Conservation (phyloP, 2,797 vertebrate species). For the Hoplostethus mediterraneus region DNA sequence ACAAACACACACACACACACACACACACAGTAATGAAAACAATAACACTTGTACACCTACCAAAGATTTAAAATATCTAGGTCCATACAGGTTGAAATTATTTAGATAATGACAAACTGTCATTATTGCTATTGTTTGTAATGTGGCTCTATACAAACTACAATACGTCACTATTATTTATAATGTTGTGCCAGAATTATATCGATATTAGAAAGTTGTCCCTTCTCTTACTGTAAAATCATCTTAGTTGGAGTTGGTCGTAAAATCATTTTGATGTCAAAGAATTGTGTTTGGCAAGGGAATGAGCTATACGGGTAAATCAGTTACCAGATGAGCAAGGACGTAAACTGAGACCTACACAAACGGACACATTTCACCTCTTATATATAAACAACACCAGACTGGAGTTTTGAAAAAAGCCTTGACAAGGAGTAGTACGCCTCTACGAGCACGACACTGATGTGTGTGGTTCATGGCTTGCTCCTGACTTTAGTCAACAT, state of each 20-base stretch:
- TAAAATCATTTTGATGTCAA: slow-evolving; percentile 21
- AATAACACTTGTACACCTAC: not conserved
- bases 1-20: slow-evolving; percentile 26
- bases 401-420: slow-evolving; percentile 15
- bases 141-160: slow-evolving; percentile 3
- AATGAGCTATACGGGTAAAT: slow-evolving; percentile 35
- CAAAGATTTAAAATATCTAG: slow-evolving; percentile 24
- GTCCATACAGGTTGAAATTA: not conserved
- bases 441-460: slow-evolving; percentile 1
- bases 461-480: not conserved
- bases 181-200: slow-evolving; percentile 12
- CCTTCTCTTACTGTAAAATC: slow-evolving; percentile 33
- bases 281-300: slow-evolving; percentile 39
- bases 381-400: slow-evolving; percentile 24
- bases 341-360: slow-evolving; percentile 60
- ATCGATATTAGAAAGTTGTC: not conserved
- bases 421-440: not conserved
- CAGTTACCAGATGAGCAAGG: slow-evolving; percentile 42
- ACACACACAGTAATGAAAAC: slow-evolving; percentile 5
- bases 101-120: not conserved
- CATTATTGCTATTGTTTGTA: slow-evolving; percentile 12
- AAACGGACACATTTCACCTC: slow-evolving; percentile 50
- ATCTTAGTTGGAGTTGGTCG: slow-evolving; percentile 21
- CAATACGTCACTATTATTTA: slow-evolving; percentile 24
- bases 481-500: slow-evolving; percentile 15